Base-by-base conservation (phyloP, 2,888 invertebrate genomes). In the Drosophila recens region DNA sequence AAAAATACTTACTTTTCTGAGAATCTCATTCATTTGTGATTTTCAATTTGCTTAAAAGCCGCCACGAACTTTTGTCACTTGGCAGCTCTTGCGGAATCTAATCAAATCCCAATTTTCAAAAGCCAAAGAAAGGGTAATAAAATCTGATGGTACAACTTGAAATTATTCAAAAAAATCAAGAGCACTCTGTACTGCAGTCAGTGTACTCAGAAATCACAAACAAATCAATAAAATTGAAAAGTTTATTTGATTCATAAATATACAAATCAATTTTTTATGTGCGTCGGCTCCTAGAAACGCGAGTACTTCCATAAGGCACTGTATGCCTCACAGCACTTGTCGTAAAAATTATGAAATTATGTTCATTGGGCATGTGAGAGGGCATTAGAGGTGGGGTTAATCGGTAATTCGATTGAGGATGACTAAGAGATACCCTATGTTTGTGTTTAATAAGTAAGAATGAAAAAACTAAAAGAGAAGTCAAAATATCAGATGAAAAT, bases 301-400 rank as follows among this genome's bases (percentile, higher is more conserved):
- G 54, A 69, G 61, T 72, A 65, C 65, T 53, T 56, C 49, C 69
- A 65, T 68, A 59, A 76, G 59, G 61, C 72, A 63, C 46, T 54
- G 40, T 57, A 63, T 63, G 64, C 63, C 48, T 54, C 45, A 58
- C 64, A 69, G 75, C 66, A 72, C 61, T 80, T 76, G 78, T 84
- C 82, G 79, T 82, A 84, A 84, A 87, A 84, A 80, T 82, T 78
- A 84, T 82, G 72, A 80, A 84, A 84, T 87, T 78, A 84, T 82
- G 59, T 67, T 64, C 52, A 34, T 49, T 49, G 58, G 27, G 13
- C 56, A 45, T 46, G 54, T 20, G 46, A 45, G 34, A 73, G 57
- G 59, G 43, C 53, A 30, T 23, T 48, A 23, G 30, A 23, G 27
- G 27, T 27, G 42, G 17, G 6, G 10, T 3, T 15, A n/a, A 3